These are phyloP conservation scores for Drosophila kokeensis DNA, from an alignment of 2,888 invertebrate species.

Conservation along the genomic window DNA sequence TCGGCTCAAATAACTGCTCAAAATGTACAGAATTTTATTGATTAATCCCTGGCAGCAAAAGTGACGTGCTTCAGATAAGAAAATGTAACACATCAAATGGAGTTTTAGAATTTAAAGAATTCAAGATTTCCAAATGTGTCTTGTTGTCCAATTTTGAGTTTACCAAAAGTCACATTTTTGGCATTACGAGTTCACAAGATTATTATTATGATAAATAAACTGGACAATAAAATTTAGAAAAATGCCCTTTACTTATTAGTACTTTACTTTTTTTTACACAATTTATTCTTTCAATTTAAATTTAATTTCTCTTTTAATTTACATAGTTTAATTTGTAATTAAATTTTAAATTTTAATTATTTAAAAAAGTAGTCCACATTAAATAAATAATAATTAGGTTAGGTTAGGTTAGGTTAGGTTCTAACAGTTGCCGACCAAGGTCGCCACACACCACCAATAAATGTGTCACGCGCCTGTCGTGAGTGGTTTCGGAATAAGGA, in stretches of 20 bases:
- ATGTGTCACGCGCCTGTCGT: no score
- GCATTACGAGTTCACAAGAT: not conserved
- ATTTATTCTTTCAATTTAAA: not conserved
- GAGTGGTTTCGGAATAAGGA: no score
- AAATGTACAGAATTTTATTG: constrained; percentile 25
- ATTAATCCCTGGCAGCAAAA: constrained; percentile 8
- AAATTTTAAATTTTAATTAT: not conserved
- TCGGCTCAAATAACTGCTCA: constrained; percentile 27
- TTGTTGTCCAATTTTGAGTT: not conserved
- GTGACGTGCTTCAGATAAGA: not conserved
- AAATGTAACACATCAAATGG: not conserved
- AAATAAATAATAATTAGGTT: no score
- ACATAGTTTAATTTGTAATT: not conserved
- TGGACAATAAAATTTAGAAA: not conserved
- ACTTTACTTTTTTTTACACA: not conserved
- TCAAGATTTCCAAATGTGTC: not conserved
- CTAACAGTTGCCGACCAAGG: no score
- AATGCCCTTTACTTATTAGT: not conserved
- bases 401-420: no score
- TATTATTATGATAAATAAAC: not conserved
- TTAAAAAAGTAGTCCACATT: not conserved
- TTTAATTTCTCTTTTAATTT: not conserved
- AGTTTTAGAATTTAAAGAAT: not conserved
- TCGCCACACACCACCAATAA: no score
- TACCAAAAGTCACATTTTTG: not conserved